A percentile compares a stretch with the other conserved stretches of the same genome.
These are phyloP conservation scores for Drosophila lutescens DNA, from an alignment of 2,888 invertebrate genomes.

Conservation along the genomic window DNA sequence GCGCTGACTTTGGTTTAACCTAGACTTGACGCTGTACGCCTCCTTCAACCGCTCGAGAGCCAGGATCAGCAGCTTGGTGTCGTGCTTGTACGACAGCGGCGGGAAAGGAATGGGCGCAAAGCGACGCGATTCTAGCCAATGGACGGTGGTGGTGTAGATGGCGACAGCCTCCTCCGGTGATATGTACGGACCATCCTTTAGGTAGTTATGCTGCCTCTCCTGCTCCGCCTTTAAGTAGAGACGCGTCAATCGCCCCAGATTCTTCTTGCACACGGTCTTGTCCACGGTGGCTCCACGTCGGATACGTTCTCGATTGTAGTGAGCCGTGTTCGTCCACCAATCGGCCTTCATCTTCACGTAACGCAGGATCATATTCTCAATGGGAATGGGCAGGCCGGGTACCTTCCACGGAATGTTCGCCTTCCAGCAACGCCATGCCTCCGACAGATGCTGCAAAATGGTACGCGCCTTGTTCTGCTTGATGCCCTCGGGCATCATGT, in stretches of 20 bases:
- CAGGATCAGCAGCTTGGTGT: constrained; percentile 98
- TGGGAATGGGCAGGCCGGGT: constrained; percentile 98
- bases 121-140: constrained; percentile 99
- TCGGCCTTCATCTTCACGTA: constrained; percentile 99
- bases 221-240: constrained; percentile 99
- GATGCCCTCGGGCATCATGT: constrained; percentile 99
- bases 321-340: constrained; percentile 99
- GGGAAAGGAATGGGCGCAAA: constrained; percentile 99
- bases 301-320: constrained; percentile 99
- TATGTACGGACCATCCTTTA: constrained; percentile 99
- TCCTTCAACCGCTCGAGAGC: constrained; percentile 98
- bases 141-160: constrained; percentile 99
- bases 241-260: constrained; percentile 98
- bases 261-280: constrained; percentile 99
- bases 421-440: constrained; percentile 99
- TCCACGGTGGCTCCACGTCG: constrained; percentile 99
- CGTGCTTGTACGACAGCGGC: constrained; percentile 99
- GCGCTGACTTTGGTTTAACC: constrained; percentile 98
- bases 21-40: constrained; percentile 98
- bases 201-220: constrained; percentile 99
- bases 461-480: constrained; percentile 99
- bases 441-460: constrained; percentile 98
- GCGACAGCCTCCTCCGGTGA: constrained; percentile 99
- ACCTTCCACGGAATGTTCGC: constrained; percentile 99
- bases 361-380: constrained; percentile 99